phyloP scores from a whole-genome alignment of 2,888 invertebrate genomes.

The Bombylius discolor region DNA sequence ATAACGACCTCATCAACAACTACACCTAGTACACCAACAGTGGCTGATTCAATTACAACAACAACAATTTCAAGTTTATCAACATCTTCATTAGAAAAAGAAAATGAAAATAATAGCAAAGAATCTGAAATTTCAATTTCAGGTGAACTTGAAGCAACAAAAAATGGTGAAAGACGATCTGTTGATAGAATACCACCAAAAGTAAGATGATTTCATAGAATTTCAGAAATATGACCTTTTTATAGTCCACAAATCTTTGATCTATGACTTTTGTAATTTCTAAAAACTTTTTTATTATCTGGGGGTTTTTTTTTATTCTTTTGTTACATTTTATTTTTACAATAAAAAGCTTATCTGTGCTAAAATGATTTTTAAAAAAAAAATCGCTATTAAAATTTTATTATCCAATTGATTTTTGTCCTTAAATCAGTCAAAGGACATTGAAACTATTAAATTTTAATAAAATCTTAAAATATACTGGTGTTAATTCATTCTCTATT shows the following conservation, averaged over 20 bases:
- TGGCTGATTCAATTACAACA: slow-evolving; percentile 16
- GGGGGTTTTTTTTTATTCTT: no score
- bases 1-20: slow-evolving; percentile 27
- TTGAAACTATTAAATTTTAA: background rate
- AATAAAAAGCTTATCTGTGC: no score
- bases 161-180: slow-evolving; percentile 27
- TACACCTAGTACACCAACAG: slow-evolving; percentile 16
- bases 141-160: slow-evolving; percentile 24
- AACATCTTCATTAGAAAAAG: slow-evolving; percentile 26
- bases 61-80: slow-evolving; percentile 38
- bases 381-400: no score
- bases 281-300: no score
- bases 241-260: no score
- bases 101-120: slow-evolving; percentile 35
- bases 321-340: no score
- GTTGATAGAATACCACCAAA: slow-evolving; percentile 27
- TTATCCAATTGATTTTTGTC: no score
- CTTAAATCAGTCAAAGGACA: no score
- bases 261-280: no score
- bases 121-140: slow-evolving; percentile 23
- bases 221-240: no score
- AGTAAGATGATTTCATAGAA: slow-evolving; percentile 17
- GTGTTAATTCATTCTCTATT: background rate
- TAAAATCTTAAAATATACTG: background rate
- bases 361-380: no score